A percentile compares a stretch with the other conserved stretches of the same genome.
Evolutionary conservation across 2,888 invertebrate genomes (phyloP).

Genomic region (Dicyrtoma fusca): DNA sequence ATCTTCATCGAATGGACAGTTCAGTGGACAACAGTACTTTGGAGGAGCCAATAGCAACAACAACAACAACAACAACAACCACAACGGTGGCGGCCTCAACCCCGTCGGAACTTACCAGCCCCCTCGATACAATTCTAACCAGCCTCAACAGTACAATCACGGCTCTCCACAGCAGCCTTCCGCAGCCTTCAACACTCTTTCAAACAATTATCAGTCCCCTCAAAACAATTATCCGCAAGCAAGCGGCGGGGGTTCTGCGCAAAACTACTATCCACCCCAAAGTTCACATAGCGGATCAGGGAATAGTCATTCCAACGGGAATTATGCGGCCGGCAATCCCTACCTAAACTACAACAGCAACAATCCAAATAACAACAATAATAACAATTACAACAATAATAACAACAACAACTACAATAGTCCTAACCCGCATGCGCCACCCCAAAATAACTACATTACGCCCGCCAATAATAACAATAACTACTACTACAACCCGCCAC

Average conservation of each 20-base stretch:
- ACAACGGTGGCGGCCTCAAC: slow-evolving; percentile 10
- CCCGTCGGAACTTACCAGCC: background rate
- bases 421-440: too few relatives aligned
- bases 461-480: background rate
- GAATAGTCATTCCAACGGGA: slow-evolving; percentile 42
- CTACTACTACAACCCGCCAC: background rate
- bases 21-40: too few relatives aligned
- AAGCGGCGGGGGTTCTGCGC: slow-evolving; percentile 17
- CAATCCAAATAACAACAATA: slow-evolving; percentile 6
- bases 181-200: slow-evolving; percentile 16
- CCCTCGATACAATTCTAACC: background rate
- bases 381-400: background rate
- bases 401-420: slow-evolving; percentile 2
- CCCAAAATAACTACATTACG: too few relatives aligned
- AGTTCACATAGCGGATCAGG: slow-evolving; percentile 36
- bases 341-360: slow-evolving; percentile 38
- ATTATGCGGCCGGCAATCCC: slow-evolving; percentile 52
- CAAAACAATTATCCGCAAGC: slow-evolving; percentile 30
- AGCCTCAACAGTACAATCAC: slow-evolving; percentile 8
- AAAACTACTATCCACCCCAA: slow-evolving; percentile 32
- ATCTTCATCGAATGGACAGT: slow-evolving; percentile 32
- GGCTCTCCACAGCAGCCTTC: background rate
- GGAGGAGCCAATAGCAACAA: background rate
- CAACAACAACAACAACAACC: slow-evolving; percentile 19
- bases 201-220: slow-evolving; percentile 31